Conservation (phyloP, 2,888 invertebrate species). For the Drosophila putrida region DNA sequence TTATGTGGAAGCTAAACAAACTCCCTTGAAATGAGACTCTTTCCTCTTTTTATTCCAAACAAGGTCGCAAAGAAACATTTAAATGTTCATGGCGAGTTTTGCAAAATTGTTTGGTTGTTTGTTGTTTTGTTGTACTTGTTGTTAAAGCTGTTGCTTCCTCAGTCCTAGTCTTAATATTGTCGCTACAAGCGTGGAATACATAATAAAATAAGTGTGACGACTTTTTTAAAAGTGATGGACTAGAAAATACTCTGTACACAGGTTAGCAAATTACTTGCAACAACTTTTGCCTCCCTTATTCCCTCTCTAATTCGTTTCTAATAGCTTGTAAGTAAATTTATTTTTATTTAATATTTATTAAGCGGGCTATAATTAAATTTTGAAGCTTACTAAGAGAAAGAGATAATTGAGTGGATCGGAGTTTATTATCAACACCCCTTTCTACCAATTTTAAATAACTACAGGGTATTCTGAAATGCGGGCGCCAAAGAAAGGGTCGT, state of each 20-base stretch:
- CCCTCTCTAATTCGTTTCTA: too few species aligned
- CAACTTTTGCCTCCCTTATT: too few species aligned
- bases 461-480: background rate
- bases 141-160: conserved; percentile 2
- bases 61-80: conserved; percentile 8
- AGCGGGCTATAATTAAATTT: too few species aligned
- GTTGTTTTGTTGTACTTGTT: background rate
- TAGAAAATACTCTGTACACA: background rate
- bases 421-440: too few species aligned
- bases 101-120: conserved; percentile 1
- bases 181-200: conserved; percentile 22
- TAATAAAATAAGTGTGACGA: conserved; percentile 12
- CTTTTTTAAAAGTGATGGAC: background rate
- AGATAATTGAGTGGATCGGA: too few species aligned
- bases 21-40: background rate
- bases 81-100: conserved; percentile 8
- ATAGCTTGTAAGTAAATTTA: too few species aligned
- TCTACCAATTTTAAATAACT: background rate
- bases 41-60: background rate
- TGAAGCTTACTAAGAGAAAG: too few species aligned
- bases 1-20: background rate
- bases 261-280: background rate
- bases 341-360: background rate
- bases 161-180: conserved; percentile 13
- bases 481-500: conserved; percentile 1